Evolutionary conservation across 2,888 invertebrate species (phyloP), one percentile per base, ranked within the genome.

Genomic region (Adelphocoris suturalis): DNA sequence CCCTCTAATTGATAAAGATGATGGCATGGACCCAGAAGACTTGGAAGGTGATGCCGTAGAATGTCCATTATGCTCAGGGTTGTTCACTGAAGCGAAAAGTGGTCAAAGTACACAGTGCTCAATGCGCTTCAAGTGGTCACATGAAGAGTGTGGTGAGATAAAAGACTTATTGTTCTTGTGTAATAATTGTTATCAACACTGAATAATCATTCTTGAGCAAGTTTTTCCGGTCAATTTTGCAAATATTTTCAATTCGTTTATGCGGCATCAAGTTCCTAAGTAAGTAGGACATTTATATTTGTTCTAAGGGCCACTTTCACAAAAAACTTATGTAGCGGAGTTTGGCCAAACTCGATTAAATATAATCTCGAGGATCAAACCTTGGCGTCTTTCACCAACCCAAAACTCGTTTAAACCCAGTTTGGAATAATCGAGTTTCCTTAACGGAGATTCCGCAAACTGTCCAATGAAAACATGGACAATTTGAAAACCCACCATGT

Each of bases 251-350:
- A 57, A 75, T 75, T 75, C 13, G 3, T 75, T 75, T 7, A 75
- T 75, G 75, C 75, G 75, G 13, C 75, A 7, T 75, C 75, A 75
- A 75, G 75, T 68, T 68, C 75, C 19, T 75, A 75, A 27, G 19
- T 57, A 75, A 75, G 75, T 75, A 75, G 19, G 75, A 75, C 75
- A 75, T 75, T 75, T 75, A 7, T n/a, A 75, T 75, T 75, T 75
- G 16, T 75, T 75, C 75, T 19, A 75, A 75, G 75, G n/a, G n/a
- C n/a, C n/a, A n/a, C n/a, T n/a, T n/a, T n/a, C n/a, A n/a, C n/a
- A n/a, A n/a, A n/a, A n/a, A n/a, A n/a, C n/a, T n/a, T n/a, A n/a
- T n/a, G n/a, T n/a, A n/a, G n/a, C n/a, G n/a, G n/a, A n/a, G n/a
- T n/a, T n/a, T n/a, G n/a, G n/a, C n/a, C n/a, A n/a, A n/a, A n/a